These are phyloP conservation scores for Spilosoma lubricipeda DNA, from an alignment of 2,888 invertebrate species.

Conservation along the genomic window DNA sequence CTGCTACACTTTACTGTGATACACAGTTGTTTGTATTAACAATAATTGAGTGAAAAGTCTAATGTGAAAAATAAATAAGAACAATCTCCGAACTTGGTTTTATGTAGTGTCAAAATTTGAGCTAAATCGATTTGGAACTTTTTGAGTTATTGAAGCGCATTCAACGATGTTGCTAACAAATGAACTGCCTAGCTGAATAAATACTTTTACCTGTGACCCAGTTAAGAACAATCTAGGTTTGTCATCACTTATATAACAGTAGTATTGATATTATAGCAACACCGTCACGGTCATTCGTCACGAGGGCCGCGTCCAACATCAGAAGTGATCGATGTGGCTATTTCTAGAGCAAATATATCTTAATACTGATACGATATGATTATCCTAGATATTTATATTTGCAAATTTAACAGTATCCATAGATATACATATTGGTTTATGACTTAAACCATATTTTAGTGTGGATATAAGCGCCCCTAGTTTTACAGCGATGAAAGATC, in stretches of 20 bases:
- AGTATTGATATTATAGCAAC: conserved; percentile 2
- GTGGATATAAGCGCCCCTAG: not conserved
- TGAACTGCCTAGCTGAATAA: not conserved
- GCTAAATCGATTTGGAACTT: too few species aligned
- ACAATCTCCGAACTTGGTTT: too few species aligned
- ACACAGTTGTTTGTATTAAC: too few species aligned
- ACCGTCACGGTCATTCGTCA: not conserved
- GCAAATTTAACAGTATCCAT: not conserved
- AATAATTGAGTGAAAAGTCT: too few species aligned
- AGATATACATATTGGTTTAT: not conserved
- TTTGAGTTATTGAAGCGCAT: too few species aligned
- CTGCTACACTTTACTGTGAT: too few species aligned
- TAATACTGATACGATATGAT: not conserved
- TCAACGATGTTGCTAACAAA: not conserved
- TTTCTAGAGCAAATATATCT: not conserved
- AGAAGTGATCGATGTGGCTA: conserved; percentile 1
- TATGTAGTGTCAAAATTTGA: too few species aligned
- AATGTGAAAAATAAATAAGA: too few species aligned
- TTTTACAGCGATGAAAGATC: too few species aligned
- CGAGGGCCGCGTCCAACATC: not conserved
- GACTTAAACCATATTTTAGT: not conserved
- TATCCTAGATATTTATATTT: not conserved
- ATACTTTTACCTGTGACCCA: not conserved
- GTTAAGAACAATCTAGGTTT: not conserved
- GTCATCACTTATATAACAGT: not conserved